A percentile compares a stretch with the other conserved stretches of the same genome.
Conservation (phyloP, 2,888 invertebrate genomes). For the Hirtodrosophila histrioides region DNA sequence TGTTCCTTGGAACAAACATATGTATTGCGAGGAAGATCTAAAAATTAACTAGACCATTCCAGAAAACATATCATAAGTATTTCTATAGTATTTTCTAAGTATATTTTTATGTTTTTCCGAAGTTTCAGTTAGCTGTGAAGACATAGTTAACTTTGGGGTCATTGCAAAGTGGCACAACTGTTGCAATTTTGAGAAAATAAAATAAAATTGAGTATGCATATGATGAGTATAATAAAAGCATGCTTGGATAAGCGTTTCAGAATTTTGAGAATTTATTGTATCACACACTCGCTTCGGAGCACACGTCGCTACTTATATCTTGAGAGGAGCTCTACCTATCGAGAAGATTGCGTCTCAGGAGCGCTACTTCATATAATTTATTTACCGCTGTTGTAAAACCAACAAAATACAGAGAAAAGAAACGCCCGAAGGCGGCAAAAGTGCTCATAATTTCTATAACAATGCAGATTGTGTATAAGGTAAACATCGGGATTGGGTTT, state of each 20-base stretch:
- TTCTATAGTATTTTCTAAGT: no score
- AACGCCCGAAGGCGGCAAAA: slow-evolving; percentile 69
- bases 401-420: slow-evolving; percentile 5
- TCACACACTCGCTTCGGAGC: slow-evolving; percentile 8
- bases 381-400: slow-evolving; percentile 42
- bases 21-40: no score
- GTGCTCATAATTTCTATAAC: slow-evolving; percentile 69
- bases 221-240: neutral
- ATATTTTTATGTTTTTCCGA: no score
- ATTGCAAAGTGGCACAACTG: no score
- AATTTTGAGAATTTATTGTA: neutral
- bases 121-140: no score
- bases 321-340: slow-evolving; percentile 6
- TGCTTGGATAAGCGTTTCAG: neutral
- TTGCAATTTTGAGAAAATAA: no score
- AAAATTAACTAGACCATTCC: no score
- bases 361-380: slow-evolving; percentile 64
- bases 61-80: no score
- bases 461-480: slow-evolving; percentile 48
- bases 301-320: slow-evolving; percentile 29
- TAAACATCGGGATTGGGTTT: slow-evolving; percentile 38
- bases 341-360: slow-evolving; percentile 5
- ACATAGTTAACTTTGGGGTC: no score
- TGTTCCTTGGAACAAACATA: no score
- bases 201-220: no score